Conservation (phyloP, 1,140 invertebrate genomes). For the Pachyrhynchus sulphureomaculatus region DNA sequence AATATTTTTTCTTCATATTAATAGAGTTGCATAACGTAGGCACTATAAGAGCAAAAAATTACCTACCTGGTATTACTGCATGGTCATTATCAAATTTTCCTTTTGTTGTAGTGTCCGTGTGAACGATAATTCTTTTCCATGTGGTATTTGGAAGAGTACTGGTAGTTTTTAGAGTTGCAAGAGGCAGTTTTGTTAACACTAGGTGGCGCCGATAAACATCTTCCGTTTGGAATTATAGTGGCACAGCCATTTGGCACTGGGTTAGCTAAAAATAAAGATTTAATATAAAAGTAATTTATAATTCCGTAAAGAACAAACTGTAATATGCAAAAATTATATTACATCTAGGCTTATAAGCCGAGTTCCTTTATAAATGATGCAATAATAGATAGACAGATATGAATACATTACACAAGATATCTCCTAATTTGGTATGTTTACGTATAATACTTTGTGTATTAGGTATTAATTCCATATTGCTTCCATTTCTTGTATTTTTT, state of each 20-base stretch:
- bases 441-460: too few species aligned
- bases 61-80: constrained; percentile 33
- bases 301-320: too few species aligned
- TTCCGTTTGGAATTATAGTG: constrained; percentile 18
- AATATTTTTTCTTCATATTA: neutral
- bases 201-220: neutral
- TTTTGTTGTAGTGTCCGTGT: neutral
- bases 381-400: too few species aligned
- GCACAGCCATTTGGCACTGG: constrained; percentile 13
- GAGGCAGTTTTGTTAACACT: neutral
- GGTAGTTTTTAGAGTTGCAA: neutral
- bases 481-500: too few species aligned
- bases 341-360: too few species aligned
- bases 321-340: too few species aligned
- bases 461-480: too few species aligned
- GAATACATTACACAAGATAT: too few species aligned
- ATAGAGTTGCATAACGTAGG: too few species aligned
- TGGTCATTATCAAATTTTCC: constrained; percentile 40
- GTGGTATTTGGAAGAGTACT: neutral
- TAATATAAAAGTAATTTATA: too few species aligned
- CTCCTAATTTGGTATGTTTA: too few species aligned
- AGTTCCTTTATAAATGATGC: too few species aligned
- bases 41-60: neutral
- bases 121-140: neutral
- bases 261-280: neutral